These are phyloP conservation scores for Naso thynnoides DNA, from an alignment of 2,797 vertebrate species.

Conservation along the genomic window DNA sequence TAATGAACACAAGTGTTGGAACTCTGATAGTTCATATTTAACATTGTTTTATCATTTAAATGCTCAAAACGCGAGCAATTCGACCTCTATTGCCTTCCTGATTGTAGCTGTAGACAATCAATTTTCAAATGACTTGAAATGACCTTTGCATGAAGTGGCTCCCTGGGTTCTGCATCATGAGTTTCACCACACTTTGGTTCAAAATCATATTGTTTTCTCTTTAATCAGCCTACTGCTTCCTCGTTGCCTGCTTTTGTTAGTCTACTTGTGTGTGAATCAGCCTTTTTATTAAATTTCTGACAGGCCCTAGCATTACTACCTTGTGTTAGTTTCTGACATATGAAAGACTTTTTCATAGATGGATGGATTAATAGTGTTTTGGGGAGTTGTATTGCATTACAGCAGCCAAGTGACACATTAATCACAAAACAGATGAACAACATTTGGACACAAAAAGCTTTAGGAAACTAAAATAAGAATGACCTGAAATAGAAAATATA, in stretches of 20 bases:
- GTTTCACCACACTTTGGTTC: background rate
- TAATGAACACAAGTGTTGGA: background rate
- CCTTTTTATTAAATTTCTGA: background rate
- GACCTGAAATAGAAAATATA: conserved; percentile 5
- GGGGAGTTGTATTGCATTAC: background rate
- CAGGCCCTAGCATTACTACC: background rate
- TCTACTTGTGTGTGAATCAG: background rate
- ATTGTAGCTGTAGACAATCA: background rate
- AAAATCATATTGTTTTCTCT: background rate
- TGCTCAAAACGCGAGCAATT: background rate
- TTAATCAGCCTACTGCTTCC: background rate
- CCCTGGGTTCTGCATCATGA: background rate
- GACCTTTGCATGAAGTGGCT: background rate
- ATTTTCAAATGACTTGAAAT: background rate
- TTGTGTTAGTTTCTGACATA: background rate
- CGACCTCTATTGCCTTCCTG: background rate
- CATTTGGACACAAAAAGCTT: background rate
- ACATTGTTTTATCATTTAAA: background rate
- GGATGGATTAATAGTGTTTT: background rate
- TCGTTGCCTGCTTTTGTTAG: background rate
- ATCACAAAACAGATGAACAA: background rate
- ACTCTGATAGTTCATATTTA: too few relatives aligned
- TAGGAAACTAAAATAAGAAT: background rate
- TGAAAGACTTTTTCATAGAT: background rate
- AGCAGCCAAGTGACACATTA: background rate